phyloP scores from a whole-genome alignment of 1,140 invertebrate species.

The Drosophila lini region DNA sequence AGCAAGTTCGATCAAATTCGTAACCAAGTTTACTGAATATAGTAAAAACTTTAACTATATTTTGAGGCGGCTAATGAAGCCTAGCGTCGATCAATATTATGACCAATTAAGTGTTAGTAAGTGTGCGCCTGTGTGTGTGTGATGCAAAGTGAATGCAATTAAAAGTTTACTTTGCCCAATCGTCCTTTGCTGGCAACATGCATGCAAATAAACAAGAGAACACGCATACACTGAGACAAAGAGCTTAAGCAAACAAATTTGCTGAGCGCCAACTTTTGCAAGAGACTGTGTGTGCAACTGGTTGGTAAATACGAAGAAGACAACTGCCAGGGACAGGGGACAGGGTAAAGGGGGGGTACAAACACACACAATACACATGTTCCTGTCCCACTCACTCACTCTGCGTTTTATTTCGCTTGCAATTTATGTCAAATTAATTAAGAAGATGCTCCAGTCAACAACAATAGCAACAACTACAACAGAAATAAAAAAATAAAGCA shows the following conservation, averaged over 20 bases:
- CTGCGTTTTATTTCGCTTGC: constrained; percentile 46
- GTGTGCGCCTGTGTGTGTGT: constrained; percentile 4
- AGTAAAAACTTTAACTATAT: constrained; percentile 16
- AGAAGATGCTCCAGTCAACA: constrained; percentile 54
- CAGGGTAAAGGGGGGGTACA: background rate
- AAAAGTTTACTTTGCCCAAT: constrained; percentile 50
- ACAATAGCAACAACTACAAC: background rate
- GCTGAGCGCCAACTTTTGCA: constrained; percentile 62
- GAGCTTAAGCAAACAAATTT: constrained; percentile 53
- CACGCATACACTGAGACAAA: constrained; percentile 15
- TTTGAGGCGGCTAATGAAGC: constrained; percentile 24
- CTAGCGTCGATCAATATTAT: constrained; percentile 27
- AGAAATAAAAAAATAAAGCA: background rate
- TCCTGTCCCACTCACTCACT: constrained; percentile 16
- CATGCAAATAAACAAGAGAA: constrained; percentile 20
- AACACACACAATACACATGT: constrained; percentile 52
- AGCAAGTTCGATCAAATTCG: background rate
- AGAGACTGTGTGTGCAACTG: constrained; percentile 52
- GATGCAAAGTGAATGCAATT: constrained; percentile 65
- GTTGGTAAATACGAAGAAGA: constrained; percentile 26
- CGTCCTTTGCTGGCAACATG: constrained; percentile 39
- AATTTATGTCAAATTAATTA: constrained; percentile 82
- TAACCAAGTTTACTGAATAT: background rate
- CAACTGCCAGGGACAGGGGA: background rate
- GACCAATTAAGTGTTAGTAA: constrained; percentile 30